Percentiles rank a stretch among this genome's conserved stretches.
These are phyloP conservation scores for Sebastes glaucus DNA, from an alignment of 2,797 vertebrate genomes.

Conservation along the genomic window DNA sequence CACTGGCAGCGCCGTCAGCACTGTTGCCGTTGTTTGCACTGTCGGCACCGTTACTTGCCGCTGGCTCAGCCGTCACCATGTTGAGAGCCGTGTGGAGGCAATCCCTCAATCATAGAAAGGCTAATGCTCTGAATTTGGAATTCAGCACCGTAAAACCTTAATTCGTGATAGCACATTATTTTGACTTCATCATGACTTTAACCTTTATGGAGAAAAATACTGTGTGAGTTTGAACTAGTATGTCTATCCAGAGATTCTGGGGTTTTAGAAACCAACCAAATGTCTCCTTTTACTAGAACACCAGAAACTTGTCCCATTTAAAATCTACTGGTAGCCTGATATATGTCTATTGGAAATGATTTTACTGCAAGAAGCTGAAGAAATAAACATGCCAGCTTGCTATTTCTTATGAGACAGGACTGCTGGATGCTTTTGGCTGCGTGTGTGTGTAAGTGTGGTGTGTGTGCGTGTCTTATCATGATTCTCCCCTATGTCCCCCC, in stretches of 20 bases:
- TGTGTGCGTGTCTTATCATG: slow-evolving; percentile 1
- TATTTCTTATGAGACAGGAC: slow-evolving; percentile 3
- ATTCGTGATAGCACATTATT: background rate
- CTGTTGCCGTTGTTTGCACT: no score
- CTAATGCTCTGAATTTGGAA: no score
- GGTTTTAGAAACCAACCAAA: background rate
- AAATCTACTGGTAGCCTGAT: background rate
- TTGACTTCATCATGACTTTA: background rate
- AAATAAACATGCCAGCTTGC: slow-evolving; percentile 22
- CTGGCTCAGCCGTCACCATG: no score
- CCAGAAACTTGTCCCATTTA: background rate
- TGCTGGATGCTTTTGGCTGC: slow-evolving; percentile 1
- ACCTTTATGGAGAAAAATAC: background rate
- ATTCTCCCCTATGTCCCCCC: background rate
- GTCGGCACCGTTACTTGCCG: no score
- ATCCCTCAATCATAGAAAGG: no score
- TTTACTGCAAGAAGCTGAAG: background rate
- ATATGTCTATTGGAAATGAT: background rate
- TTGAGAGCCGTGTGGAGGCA: no score
- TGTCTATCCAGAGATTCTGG: background rate
- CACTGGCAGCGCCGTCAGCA: no score
- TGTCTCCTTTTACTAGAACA: background rate
- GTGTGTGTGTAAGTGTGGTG: background rate
- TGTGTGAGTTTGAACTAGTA: background rate
- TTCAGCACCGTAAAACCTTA: background rate